Evolutionary conservation across 2,888 invertebrate species (phyloP), one percentile per base, ranked within the genome.

Genomic region (Dryobota labecula): DNA sequence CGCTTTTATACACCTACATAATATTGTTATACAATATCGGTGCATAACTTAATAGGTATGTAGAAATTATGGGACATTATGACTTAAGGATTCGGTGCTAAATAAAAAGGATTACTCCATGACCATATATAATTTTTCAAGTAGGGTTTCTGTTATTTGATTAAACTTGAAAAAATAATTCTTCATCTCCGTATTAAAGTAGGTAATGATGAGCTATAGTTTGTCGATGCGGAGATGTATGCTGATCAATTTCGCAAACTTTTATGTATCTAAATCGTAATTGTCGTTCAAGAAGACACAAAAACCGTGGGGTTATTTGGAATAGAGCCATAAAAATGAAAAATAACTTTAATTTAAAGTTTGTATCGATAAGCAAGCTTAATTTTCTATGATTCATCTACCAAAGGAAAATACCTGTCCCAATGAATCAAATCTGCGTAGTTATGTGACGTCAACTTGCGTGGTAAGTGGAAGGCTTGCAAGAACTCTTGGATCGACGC

Each of bases 371-470:
- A 51, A 15, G 4, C 13, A 61, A 43, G 20, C 11, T 54, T 24
- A 36, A 72, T 18, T 20, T 64, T 38, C 53, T 69, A 73, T 90
- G 87, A 89, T 78, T 90, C 89, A 89, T 67, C 27, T 54, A 66
- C 38, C 38, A 72, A 72, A 84, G 85, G 82, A 87, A 86, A 86
- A 74, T 86, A 78, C 80, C 73, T 72, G 66, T 57, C 73, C 68
- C 73, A 54, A 63, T 78, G 75, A 84, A 74, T 76, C 36, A 36
- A 76, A 85, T 84, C 82, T 81, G 74, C 73, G 81, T 80, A 84
- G 54, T 62, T 62, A 56, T 73, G 83, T 92, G 93, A 94, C 93
- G 93, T 93, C 91, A 91, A 89, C 79, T 27, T 70, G 87, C 76
- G 84, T 83, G 49, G 74, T 82, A 89, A 83, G 54, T 76, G 87